phyloP scores from a whole-genome alignment of 64 coral and sea anemone genomes.

The Dendronephthya gigantea region DNA sequence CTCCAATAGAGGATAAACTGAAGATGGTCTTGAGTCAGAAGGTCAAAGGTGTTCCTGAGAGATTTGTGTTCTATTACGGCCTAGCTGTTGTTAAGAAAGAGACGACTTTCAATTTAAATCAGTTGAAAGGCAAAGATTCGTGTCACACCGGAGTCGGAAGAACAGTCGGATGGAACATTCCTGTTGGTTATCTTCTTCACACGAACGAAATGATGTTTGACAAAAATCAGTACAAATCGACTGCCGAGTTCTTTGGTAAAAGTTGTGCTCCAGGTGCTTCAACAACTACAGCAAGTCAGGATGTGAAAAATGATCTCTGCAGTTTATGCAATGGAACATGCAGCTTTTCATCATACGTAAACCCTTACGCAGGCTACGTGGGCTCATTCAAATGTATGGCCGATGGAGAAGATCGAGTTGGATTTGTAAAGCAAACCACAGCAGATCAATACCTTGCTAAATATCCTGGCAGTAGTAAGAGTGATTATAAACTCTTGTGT shows the following conservation, averaged over 20 bases:
- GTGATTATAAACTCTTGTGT: not conserved
- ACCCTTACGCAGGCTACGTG: not conserved
- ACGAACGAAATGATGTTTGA: not conserved
- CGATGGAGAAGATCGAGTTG: not conserved
- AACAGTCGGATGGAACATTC: not conserved
- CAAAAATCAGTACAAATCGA: not conserved
- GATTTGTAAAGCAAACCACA: not conserved
- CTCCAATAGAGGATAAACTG: not conserved
- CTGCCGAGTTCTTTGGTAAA: not conserved
- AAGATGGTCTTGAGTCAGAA: not conserved
- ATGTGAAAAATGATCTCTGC: not conserved
- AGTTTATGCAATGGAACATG: not conserved
- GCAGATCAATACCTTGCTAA: not conserved
- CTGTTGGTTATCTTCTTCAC: not conserved
- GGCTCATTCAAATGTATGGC: conserved; percentile 1
- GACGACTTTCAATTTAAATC: not conserved
- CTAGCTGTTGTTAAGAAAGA: not conserved
- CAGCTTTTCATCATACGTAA: not conserved
- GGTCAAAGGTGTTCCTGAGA: not conserved
- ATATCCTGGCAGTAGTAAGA: not conserved
- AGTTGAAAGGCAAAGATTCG: not conserved
- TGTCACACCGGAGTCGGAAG: not conserved
- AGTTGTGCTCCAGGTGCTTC: not conserved
- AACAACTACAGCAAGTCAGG: not conserved
- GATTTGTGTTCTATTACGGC: not conserved